phyloP scores from a whole-genome alignment of 2,113 vertebrate genomes.

The Lophius piscatorius region DNA sequence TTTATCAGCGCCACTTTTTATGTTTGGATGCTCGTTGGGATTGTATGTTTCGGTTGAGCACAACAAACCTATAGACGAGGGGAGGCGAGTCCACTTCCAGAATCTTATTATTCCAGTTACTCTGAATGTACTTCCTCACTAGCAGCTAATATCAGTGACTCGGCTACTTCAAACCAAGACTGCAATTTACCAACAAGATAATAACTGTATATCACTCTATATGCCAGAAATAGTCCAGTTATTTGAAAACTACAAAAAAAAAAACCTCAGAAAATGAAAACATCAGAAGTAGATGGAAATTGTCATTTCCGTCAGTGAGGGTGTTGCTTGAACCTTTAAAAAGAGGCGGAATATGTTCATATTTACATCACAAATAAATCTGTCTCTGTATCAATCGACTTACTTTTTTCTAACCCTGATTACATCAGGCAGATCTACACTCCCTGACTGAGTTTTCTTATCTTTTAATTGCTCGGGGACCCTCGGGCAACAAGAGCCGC shows the following conservation, averaged over 20 bases:
- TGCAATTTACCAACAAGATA: too few species aligned
- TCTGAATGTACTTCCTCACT: too few species aligned
- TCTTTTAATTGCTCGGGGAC: conserved; percentile 75
- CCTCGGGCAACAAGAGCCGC: conserved; percentile 45
- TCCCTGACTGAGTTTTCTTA: conserved; percentile 56
- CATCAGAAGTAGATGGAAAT: background rate
- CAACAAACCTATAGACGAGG: too few species aligned
- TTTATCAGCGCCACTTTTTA: too few species aligned
- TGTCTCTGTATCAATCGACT: conserved; percentile 42
- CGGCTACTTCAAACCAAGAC: too few species aligned
- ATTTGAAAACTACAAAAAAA: background rate
- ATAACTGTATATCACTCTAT: background rate
- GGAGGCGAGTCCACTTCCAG: too few species aligned
- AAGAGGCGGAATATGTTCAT: conserved; percentile 32
- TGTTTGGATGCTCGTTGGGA: too few species aligned
- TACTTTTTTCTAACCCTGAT: conserved; percentile 50
- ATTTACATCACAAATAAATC: conserved; percentile 56
- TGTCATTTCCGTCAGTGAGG: background rate
- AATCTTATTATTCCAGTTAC: too few species aligned
- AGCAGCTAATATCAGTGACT: too few species aligned
- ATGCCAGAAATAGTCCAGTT: background rate
- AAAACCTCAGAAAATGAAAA: background rate
- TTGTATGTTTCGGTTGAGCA: too few species aligned
- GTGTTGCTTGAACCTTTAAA: conserved; percentile 3
- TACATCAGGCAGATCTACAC: conserved; percentile 49